A percentile compares a stretch with the other conserved stretches of the same genome.
Conservation (phyloP, 2,113 vertebrate genomes). For the Conger conger region DNA sequence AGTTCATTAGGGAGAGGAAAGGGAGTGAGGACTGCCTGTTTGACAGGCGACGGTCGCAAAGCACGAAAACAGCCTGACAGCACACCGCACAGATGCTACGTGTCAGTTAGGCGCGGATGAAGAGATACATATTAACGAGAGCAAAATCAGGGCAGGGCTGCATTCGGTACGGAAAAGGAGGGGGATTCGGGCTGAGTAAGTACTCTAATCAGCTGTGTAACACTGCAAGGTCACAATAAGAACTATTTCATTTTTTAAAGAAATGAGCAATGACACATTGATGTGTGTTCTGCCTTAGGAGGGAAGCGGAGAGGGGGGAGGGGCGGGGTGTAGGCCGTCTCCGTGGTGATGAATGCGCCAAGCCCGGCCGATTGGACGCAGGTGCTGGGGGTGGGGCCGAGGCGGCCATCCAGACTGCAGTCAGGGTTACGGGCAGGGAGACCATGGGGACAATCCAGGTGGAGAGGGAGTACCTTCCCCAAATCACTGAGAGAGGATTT, state of each 20-base stretch:
- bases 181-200: neutral
- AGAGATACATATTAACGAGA: neutral
- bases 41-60: neutral
- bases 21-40: neutral
- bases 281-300: neutral
- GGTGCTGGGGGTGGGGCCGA: neutral
- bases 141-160: neutral
- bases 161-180: neutral
- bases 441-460: neutral
- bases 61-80: neutral
- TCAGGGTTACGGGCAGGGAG: neutral
- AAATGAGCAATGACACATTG: neutral
- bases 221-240: neutral
- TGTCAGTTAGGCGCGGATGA: neutral
- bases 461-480: neutral
- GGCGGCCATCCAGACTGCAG: slow-evolving; percentile 2
- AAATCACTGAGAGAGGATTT: neutral
- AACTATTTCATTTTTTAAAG: neutral
- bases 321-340: neutral
- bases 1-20: neutral
- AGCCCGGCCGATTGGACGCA: neutral
- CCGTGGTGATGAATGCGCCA: neutral
- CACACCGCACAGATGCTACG: neutral
- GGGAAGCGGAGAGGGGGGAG: neutral
- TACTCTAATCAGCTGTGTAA: neutral